A percentile compares a stretch with the other conserved stretches of the same genome.
These are phyloP conservation scores for Drosophila orena DNA, from an alignment of 1,140 invertebrate genomes.

Conservation along the genomic window DNA sequence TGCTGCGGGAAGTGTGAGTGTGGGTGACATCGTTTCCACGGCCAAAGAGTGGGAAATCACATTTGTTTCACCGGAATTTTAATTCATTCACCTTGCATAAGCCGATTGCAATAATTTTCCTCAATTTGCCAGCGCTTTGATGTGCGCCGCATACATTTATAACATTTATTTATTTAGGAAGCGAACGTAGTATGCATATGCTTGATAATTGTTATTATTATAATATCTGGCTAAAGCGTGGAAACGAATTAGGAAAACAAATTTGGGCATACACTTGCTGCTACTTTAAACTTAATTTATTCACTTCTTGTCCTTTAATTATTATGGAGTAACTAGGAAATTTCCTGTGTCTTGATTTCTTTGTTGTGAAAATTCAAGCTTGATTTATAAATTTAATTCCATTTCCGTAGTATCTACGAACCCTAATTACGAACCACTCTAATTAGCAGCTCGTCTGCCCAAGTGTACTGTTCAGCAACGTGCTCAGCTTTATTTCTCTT, in stretches of 20 bases:
- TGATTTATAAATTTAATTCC: no score
- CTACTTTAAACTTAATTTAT: no score
- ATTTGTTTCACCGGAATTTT: conserved; percentile 33
- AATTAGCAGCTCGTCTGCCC: conserved; percentile 19
- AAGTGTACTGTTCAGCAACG: conserved; percentile 20
- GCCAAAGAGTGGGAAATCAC: not conserved
- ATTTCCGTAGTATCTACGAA: not conserved
- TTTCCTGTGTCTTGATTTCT: no score
- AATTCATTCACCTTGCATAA: conserved; percentile 38
- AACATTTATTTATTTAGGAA: conserved; percentile 47
- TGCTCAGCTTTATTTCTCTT: conserved; percentile 29
- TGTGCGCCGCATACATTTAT: conserved; percentile 18
- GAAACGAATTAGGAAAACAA: not conserved
- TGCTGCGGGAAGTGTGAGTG: conserved; percentile 22
- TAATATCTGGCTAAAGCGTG: not conserved
- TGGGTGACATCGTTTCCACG: conserved; percentile 1
- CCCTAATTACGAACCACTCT: not conserved
- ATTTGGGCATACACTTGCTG: no score
- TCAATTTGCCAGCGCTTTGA: conserved; percentile 28
- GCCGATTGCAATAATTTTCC: conserved; percentile 36
- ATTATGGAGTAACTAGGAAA: no score
- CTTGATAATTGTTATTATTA: not conserved
- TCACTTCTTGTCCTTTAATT: no score
- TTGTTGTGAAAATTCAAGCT: no score
- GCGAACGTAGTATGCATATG: not conserved